Evolutionary conservation across 2,888 invertebrate species (phyloP).

Genomic region (Amaurobius ferox): DNA sequence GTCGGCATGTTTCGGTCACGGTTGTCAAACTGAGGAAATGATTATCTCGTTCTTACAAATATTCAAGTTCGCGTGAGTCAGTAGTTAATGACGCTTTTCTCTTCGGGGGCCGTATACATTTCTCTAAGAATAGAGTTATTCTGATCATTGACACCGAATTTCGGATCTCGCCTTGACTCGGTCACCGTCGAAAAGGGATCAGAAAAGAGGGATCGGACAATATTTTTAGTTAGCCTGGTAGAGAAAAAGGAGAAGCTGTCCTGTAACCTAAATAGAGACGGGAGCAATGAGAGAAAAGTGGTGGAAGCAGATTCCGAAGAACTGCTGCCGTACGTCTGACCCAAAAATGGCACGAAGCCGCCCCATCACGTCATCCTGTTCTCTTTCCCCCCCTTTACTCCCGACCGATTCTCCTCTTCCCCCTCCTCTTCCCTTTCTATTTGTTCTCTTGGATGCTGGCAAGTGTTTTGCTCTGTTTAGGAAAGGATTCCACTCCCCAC

Average conservation of each 20-base stretch:
- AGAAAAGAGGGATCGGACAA: slow-evolving; percentile 45
- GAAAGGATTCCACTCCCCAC: slow-evolving; percentile 57
- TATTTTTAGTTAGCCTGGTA: slow-evolving; percentile 62
- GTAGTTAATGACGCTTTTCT: slow-evolving; percentile 39
- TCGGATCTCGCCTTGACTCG: slow-evolving; percentile 53
- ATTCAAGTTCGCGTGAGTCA: slow-evolving; percentile 59
- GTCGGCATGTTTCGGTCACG: too few species aligned
- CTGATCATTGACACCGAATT: slow-evolving; percentile 41
- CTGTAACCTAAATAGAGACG: slow-evolving; percentile 67
- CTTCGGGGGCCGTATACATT: slow-evolving; percentile 24
- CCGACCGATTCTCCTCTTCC: slow-evolving; percentile 19
- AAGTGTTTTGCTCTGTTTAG: slow-evolving; percentile 72
- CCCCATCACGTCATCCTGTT: slow-evolving; percentile 62
- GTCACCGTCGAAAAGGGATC: slow-evolving; percentile 26
- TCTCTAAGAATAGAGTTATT: not conserved
- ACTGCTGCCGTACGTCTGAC: slow-evolving; percentile 64
- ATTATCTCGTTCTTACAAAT: slow-evolving; percentile 19
- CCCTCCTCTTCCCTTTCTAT: slow-evolving; percentile 39
- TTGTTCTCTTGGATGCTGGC: slow-evolving; percentile 71
- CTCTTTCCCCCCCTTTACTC: slow-evolving; percentile 63
- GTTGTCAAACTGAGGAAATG: too few species aligned
- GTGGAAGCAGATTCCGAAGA: slow-evolving; percentile 70
- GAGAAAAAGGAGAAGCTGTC: slow-evolving; percentile 37
- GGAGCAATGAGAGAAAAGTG: slow-evolving; percentile 65
- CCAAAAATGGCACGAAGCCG: slow-evolving; percentile 70